Evolutionary conservation across 2,797 vertebrate genomes (phyloP).

Genomic region (Kryptopterus vitreolus): DNA sequence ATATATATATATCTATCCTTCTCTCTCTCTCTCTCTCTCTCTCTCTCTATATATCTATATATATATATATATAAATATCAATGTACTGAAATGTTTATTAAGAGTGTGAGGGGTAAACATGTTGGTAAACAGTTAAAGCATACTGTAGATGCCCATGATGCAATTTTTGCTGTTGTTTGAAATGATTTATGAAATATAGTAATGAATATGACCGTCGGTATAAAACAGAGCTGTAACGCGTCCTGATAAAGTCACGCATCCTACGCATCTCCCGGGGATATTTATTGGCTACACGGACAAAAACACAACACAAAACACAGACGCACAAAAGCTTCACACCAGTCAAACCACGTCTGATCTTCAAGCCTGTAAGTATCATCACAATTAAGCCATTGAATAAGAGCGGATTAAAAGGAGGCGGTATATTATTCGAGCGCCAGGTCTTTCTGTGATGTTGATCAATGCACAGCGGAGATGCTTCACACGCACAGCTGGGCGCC

Average conservation of each 20-base stretch:
- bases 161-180: too few species aligned
- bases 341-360: conserved; percentile 61
- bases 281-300: conserved; percentile 1
- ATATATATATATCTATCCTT: too few species aligned
- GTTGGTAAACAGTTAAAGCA: too few species aligned
- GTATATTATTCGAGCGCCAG: conserved; percentile 31
- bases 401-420: conserved; percentile 44
- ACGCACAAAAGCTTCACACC: conserved; percentile 68
- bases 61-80: too few species aligned
- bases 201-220: too few species aligned
- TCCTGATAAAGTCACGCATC: not conserved
- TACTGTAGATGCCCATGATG: too few species aligned
- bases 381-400: conserved; percentile 61
- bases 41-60: too few species aligned
- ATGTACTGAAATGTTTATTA: too few species aligned
- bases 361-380: conserved; percentile 51
- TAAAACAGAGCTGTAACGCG: not conserved
- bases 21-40: too few species aligned
- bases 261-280: not conserved
- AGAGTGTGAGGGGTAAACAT: too few species aligned
- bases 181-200: too few species aligned
- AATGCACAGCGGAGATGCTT: conserved; percentile 46
- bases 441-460: conserved; percentile 32
- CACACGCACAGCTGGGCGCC: conserved; percentile 52
- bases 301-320: conserved; percentile 2